A percentile compares a stretch with the other conserved stretches of the same genome.
These are phyloP conservation scores for Oligia latruncula DNA, from an alignment of 2,888 invertebrate species.

Conservation along the genomic window DNA sequence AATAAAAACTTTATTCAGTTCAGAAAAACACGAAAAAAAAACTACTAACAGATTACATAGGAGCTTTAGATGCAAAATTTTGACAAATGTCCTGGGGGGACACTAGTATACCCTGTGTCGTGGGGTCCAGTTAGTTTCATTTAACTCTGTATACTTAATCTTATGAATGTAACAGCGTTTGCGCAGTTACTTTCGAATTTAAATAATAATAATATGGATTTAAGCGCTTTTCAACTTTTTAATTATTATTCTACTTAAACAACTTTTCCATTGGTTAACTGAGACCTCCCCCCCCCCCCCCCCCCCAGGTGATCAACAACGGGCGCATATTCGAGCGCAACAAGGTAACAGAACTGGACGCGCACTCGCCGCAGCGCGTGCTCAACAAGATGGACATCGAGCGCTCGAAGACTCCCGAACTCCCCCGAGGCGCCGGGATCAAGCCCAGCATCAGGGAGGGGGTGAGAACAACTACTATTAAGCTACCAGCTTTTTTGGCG, in stretches of 20 bases:
- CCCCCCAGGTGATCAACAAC: conserved; percentile 83
- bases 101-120: no score
- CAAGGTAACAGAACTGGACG: conserved; percentile 74
- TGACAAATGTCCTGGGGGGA: neutral
- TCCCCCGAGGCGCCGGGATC: neutral
- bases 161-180: no score
- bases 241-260: neutral
- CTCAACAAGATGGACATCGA: conserved; percentile 69
- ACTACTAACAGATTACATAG: neutral
- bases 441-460: conserved; percentile 5
- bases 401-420: neutral
- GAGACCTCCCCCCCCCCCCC: no score
- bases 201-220: neutral
- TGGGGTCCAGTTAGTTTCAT: no score
- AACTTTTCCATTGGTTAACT: no score
- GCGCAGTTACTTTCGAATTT: no score
- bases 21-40: no score
- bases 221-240: neutral
- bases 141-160: no score
- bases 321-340: conserved; percentile 84
- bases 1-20: neutral
- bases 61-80: neutral
- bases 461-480: conserved; percentile 2
- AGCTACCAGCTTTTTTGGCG: neutral
- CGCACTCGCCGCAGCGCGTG: conserved; percentile 34